Evolutionary conservation across 1,140 invertebrate species (phyloP).

Genomic region (Zaprionus kolodkinae): DNA sequence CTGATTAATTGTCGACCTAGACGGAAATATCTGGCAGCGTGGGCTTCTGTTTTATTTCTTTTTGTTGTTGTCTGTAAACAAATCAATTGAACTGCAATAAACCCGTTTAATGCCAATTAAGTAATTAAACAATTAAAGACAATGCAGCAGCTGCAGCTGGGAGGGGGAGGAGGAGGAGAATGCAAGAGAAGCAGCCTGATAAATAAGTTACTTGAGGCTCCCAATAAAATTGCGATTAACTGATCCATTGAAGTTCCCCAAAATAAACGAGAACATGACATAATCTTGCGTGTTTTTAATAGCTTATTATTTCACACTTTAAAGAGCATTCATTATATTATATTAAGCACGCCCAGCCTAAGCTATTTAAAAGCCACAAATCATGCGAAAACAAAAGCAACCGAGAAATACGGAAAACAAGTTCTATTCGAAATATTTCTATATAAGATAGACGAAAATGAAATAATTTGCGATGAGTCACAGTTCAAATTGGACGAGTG

Average conservation of each 20-base stretch:
- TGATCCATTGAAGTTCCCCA: background rate
- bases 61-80: constrained; percentile 42
- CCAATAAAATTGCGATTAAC: background rate
- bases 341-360: constrained; percentile 47
- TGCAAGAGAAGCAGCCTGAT: background rate
- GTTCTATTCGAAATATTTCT: constrained; percentile 33
- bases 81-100: constrained; percentile 71
- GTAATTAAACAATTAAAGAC: constrained; percentile 45
- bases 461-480: constrained; percentile 55
- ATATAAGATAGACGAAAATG: constrained; percentile 23
- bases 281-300: background rate
- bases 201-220: background rate
- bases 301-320: background rate
- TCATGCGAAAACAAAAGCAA: constrained; percentile 41
- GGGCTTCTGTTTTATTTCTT: constrained; percentile 32
- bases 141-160: background rate
- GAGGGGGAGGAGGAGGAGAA: background rate
- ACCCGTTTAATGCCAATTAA: constrained; percentile 37
- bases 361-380: constrained; percentile 78
- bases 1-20: constrained; percentile 52
- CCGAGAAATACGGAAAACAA: constrained; percentile 23
- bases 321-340: constrained; percentile 53
- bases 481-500: constrained; percentile 22
- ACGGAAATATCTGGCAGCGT: constrained; percentile 57
- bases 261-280: background rate